A percentile compares a stretch with the other conserved stretches of the same genome.
These are phyloP conservation scores for Rhysida immarginata DNA, from an alignment of 1,140 invertebrate species.

Conservation along the genomic window DNA sequence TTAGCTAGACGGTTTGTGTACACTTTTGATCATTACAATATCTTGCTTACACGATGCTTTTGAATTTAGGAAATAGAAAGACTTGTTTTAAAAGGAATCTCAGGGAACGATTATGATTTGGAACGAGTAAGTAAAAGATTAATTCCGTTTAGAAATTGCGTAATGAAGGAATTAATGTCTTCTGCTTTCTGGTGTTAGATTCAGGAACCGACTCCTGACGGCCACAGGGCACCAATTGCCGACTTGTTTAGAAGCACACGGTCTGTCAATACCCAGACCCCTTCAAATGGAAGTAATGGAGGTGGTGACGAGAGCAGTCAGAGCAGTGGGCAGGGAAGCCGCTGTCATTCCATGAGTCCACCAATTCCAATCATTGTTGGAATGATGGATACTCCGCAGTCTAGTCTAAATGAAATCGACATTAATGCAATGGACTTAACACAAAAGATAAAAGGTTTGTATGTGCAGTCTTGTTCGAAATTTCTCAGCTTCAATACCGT, in stretches of 20 bases:
- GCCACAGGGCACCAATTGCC: constrained; percentile 61
- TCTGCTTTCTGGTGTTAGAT: constrained; percentile 18
- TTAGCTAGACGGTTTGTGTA: too few relatives aligned
- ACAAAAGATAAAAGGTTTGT: too few relatives aligned
- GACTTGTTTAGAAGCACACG: constrained; percentile 49
- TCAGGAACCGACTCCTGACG: constrained; percentile 52
- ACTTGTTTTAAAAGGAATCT: constrained; percentile 40
- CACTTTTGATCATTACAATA: background rate
- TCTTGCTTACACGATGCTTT: background rate
- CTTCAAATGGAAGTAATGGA: constrained; percentile 20
- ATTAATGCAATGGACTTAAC: too few relatives aligned
- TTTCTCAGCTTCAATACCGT: too few relatives aligned
- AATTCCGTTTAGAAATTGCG: background rate
- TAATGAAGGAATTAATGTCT: background rate
- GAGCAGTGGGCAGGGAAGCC: constrained; percentile 17
- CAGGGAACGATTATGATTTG: constrained; percentile 13
- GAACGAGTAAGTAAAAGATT: constrained; percentile 10
- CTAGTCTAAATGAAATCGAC: constrained; percentile 30
- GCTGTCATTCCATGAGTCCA: constrained; percentile 24
- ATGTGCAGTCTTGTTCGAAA: too few relatives aligned
- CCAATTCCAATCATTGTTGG: constrained; percentile 39
- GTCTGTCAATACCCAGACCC: constrained; percentile 69
- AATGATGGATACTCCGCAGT: constrained; percentile 38
- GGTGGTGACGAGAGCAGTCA: constrained; percentile 11
- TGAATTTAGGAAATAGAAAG: constrained; percentile 47